These are phyloP conservation scores for Toxotes lorentzi DNA, from an alignment of 2,797 vertebrate genomes.

Conservation along the genomic window DNA sequence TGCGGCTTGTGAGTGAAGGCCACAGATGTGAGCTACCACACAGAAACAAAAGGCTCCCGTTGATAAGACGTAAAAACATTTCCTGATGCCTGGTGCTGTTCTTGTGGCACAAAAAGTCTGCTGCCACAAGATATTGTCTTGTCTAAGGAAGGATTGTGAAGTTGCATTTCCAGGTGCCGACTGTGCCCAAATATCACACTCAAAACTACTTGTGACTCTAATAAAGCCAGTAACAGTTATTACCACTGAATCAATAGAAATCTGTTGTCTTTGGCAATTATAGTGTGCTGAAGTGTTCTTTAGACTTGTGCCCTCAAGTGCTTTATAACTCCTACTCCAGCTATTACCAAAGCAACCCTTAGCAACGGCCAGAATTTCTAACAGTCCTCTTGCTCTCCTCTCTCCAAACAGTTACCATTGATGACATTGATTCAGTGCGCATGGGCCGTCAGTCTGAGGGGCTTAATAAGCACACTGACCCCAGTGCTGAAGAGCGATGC, in stretches of 20 bases:
- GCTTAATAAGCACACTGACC: slow-evolving; percentile 89
- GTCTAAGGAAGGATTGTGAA: slow-evolving; percentile 4
- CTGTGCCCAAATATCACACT: not conserved
- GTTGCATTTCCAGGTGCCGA: not conserved
- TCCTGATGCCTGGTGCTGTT: not conserved
- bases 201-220: not conserved
- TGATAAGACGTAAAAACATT: slow-evolving; percentile 52
- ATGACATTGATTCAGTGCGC: slow-evolving; percentile 94
- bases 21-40: slow-evolving; percentile 15
- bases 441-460: slow-evolving; percentile 93
- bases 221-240: not conserved
- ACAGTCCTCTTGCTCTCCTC: not conserved
- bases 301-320: not conserved
- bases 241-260: not conserved
- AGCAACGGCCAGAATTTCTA: not conserved
- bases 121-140: slow-evolving; percentile 25
- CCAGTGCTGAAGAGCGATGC: slow-evolving; percentile 86
- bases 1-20: slow-evolving; percentile 25
- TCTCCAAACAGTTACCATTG: slow-evolving; percentile 88
- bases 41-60: slow-evolving; percentile 58
- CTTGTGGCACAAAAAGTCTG: slow-evolving; percentile 38
- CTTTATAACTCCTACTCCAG: not conserved
- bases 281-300: not conserved
- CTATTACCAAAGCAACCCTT: not conserved
- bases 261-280: not conserved